Evolutionary conservation across 64 coral and sea anemone species (phyloP).

Genomic region (Anthopleura sola): DNA sequence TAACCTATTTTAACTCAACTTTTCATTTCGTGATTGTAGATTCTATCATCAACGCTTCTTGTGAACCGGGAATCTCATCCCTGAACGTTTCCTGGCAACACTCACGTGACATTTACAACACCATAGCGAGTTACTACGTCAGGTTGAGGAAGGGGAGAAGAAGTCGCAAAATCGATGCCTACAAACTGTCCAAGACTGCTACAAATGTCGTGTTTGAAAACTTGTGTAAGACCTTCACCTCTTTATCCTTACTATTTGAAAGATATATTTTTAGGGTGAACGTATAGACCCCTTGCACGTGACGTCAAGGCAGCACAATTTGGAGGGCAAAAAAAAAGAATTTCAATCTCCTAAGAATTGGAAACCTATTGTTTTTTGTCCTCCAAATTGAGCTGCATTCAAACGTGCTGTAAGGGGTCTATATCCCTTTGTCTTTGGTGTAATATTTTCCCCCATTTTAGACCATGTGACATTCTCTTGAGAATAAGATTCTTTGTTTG

Average conservation of each 20-base stretch:
- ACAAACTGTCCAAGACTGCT: background rate
- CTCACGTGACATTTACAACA: slow-evolving; percentile 16
- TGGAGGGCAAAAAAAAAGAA: no score
- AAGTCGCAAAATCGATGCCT: background rate
- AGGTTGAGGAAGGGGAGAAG: background rate
- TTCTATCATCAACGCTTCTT: background rate
- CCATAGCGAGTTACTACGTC: background rate
- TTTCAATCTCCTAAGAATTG: no score
- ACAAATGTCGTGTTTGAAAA: background rate
- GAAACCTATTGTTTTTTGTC: no score
- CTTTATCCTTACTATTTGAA: background rate
- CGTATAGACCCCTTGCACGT: no score
- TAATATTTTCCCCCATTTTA: no score
- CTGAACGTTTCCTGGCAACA: slow-evolving; percentile 7
- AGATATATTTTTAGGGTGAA: no score
- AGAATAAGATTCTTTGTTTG: no score
- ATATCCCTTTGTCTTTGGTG: no score
- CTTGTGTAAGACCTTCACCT: background rate
- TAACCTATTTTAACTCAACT: background rate
- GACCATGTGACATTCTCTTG: no score
- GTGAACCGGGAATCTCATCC: background rate
- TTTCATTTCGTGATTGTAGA: background rate
- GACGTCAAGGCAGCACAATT: no score
- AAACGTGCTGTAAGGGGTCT: no score
- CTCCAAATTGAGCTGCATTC: no score